These are phyloP conservation scores for Neoseiulus cucumeris DNA, from an alignment of 1,140 invertebrate species.

Conservation along the genomic window DNA sequence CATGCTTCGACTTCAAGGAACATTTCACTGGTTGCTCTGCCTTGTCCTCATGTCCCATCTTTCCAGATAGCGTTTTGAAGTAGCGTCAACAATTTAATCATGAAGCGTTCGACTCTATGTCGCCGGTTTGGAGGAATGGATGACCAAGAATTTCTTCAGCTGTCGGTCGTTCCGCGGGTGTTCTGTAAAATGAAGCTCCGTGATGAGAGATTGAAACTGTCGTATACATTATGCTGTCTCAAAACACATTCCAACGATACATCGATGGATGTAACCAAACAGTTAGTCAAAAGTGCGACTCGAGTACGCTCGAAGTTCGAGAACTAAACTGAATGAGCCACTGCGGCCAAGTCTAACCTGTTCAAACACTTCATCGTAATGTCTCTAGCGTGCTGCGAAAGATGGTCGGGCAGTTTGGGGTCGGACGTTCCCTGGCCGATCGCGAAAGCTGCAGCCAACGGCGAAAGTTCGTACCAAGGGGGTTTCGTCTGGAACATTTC, in stretches of 20 bases:
- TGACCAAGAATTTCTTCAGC: slow-evolving; percentile 6
- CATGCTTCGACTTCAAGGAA: too few relatives aligned
- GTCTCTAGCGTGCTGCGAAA: slow-evolving; percentile 10
- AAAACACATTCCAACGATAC: too few relatives aligned
- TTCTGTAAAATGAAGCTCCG: neutral
- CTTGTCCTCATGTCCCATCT: too few relatives aligned
- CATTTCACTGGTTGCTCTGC: too few relatives aligned
- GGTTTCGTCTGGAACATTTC: slow-evolving; percentile 13
- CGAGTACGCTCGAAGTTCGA: too few relatives aligned
- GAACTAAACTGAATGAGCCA: too few relatives aligned
- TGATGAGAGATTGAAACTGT: too few relatives aligned
- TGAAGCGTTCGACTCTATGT: slow-evolving; percentile 4
- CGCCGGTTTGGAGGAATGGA: slow-evolving; percentile 2
- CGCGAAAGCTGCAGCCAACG: slow-evolving; percentile 10
- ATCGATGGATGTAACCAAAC: too few relatives aligned
- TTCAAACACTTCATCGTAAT: slow-evolving; percentile 1
- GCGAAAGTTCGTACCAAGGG: slow-evolving; percentile 12
- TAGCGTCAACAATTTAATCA: neutral
- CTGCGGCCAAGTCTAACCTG: neutral
- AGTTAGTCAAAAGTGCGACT: too few relatives aligned
- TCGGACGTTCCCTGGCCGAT: slow-evolving; percentile 12
- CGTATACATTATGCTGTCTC: too few relatives aligned
- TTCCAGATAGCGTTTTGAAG: too few relatives aligned
- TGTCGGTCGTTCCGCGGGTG: neutral
- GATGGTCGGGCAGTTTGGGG: slow-evolving; percentile 1